Evolutionary conservation across 2,888 invertebrate genomes (phyloP).

Genomic region (Microplitis manilae): DNA sequence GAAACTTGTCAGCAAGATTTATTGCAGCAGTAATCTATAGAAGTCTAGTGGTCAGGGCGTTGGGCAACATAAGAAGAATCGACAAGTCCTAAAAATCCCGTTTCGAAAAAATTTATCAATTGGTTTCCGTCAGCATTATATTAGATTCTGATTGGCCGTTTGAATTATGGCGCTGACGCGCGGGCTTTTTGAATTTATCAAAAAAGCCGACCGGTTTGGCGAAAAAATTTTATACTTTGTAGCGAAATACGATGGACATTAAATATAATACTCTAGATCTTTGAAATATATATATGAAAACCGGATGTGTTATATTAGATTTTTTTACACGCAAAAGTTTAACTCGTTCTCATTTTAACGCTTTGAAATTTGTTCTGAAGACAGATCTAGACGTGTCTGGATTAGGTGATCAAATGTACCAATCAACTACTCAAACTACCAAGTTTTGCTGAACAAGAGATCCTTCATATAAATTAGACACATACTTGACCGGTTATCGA

Average conservation of each 20-base stretch:
- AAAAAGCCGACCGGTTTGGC: too few species aligned
- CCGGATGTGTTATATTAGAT: too few species aligned
- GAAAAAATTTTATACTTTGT: too few species aligned
- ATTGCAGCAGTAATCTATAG: constrained; percentile 29
- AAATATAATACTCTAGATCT: too few species aligned
- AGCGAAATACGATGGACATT: too few species aligned
- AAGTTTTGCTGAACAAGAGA: constrained; percentile 15
- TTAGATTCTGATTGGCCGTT: too few species aligned
- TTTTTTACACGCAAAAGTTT: too few species aligned
- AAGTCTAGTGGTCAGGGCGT: constrained; percentile 24
- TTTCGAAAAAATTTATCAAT: neutral
- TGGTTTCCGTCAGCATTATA: too few species aligned
- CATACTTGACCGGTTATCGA: neutral
- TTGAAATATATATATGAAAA: too few species aligned
- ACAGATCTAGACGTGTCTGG: constrained; percentile 50
- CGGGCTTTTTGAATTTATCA: too few species aligned
- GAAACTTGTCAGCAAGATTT: constrained; percentile 32
- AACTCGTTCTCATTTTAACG: too few species aligned
- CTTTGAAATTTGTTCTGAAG: constrained; percentile 34
- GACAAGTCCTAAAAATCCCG: neutral
- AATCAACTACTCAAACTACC: constrained; percentile 19
- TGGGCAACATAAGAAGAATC: neutral
- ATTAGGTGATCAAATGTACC: constrained; percentile 45
- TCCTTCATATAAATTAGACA: constrained; percentile 38
- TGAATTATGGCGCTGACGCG: too few species aligned